Evolutionary conservation across 2,797 vertebrate species (phyloP).

Genomic region (Anniella stebbinsi): DNA sequence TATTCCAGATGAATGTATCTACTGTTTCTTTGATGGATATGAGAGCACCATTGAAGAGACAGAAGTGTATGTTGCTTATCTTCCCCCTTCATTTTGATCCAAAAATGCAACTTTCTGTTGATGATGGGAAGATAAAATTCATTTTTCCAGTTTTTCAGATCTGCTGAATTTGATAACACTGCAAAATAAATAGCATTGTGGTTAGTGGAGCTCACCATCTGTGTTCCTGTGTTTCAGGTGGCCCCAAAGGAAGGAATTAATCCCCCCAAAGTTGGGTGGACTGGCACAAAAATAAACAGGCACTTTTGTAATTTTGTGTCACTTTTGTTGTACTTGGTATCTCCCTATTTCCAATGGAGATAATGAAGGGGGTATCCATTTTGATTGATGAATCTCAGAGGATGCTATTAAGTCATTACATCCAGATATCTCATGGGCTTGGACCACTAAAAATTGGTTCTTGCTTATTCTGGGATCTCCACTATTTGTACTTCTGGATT

Average conservation of each 20-base stretch:
- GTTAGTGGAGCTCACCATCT: not conserved
- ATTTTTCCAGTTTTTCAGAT: conserved; percentile 14
- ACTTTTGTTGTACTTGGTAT: too few species aligned
- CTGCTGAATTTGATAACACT: conserved; percentile 19
- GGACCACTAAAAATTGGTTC: not conserved
- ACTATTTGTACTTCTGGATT: not conserved
- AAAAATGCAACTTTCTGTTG: conserved; percentile 16
- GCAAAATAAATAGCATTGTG: conserved; percentile 7
- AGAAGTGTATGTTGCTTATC: not conserved
- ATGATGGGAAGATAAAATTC: not conserved
- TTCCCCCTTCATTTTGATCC: not conserved
- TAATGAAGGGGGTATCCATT: not conserved
- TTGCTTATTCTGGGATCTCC: not conserved
- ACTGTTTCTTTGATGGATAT: not conserved
- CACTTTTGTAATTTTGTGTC: too few species aligned
- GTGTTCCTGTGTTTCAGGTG: too few species aligned
- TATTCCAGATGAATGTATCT: not conserved
- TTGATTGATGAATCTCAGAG: conserved; percentile 10
- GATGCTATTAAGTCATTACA: conserved; percentile 31
- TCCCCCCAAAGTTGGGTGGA: too few species aligned
- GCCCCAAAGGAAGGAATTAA: too few species aligned
- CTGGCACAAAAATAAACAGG: too few species aligned
- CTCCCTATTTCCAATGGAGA: too few species aligned
- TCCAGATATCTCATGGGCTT: not conserved
- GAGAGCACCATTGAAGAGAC: not conserved